phyloP scores from a whole-genome alignment of 2,797 vertebrate genomes.

The Sebastes kiyomatsui region DNA sequence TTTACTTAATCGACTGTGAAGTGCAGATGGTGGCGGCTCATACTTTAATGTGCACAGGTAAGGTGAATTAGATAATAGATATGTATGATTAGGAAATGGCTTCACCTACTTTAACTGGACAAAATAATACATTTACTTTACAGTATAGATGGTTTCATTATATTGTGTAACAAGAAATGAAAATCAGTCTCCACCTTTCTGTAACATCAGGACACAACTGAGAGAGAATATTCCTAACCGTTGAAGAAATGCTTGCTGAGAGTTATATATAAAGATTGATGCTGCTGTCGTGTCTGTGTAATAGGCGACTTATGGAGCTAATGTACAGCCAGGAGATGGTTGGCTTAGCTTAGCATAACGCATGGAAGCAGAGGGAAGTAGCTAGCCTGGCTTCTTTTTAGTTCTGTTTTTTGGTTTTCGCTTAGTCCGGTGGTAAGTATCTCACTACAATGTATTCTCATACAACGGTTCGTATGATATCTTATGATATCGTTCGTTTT shows the following conservation, averaged over 20 bases:
- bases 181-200: background rate
- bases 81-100: background rate
- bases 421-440: too few species aligned
- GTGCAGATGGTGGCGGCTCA: background rate
- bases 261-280: background rate
- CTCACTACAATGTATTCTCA: too few species aligned
- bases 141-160: background rate
- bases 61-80: background rate
- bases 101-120: background rate
- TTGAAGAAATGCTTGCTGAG: background rate
- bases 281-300: too few species aligned
- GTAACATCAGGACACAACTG: background rate
- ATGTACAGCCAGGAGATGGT: background rate
- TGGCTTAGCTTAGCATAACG: background rate
- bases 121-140: background rate
- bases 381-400: background rate
- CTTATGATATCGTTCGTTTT: too few species aligned
- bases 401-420: too few species aligned
- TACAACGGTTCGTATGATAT: too few species aligned
- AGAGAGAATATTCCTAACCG: background rate
- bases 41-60: background rate
- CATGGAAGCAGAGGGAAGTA: background rate
- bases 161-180: background rate
- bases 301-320: too few species aligned
- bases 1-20: slow-evolving; percentile 35